Conservation (phyloP, 2,113 vertebrate species). For the Delphinapterus leucas region DNA sequence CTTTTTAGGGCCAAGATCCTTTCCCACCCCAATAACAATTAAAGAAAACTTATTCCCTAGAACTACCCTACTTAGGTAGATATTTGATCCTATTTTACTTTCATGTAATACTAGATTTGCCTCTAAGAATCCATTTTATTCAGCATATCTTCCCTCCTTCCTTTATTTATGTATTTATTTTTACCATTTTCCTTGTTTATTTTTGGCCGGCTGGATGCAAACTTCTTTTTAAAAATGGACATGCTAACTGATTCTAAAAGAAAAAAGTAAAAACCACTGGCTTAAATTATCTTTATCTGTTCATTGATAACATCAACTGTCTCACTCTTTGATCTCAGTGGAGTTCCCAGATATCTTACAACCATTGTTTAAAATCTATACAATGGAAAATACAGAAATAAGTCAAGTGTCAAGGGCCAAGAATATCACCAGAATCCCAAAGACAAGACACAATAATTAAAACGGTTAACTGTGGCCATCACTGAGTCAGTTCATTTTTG, state of each 20-base stretch:
- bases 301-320: not conserved
- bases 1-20: not conserved
- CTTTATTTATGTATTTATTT: not conserved
- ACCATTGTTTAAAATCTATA: not conserved
- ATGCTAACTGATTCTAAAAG: not conserved
- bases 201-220: not conserved
- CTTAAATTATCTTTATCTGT: not conserved
- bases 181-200: not conserved
- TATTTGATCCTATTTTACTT: not conserved
- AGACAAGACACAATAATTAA: not conserved
- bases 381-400: not conserved
- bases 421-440: not conserved
- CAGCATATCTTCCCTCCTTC: not conserved
- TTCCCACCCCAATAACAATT: not conserved
- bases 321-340: not conserved
- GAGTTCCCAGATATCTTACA: not conserved
- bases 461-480: not conserved
- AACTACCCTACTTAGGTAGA: not conserved
- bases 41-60: not conserved
- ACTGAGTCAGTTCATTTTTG: not conserved
- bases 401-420: rapidly evolving
- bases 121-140: not conserved
- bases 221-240: not conserved
- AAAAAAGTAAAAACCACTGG: not conserved
- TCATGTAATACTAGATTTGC: not conserved